A percentile compares a stretch with the other conserved stretches of the same genome.
phyloP scores from a whole-genome alignment of 37 sponge, comb jelly and placozoan genomes.

The Corticium candelabrum region DNA sequence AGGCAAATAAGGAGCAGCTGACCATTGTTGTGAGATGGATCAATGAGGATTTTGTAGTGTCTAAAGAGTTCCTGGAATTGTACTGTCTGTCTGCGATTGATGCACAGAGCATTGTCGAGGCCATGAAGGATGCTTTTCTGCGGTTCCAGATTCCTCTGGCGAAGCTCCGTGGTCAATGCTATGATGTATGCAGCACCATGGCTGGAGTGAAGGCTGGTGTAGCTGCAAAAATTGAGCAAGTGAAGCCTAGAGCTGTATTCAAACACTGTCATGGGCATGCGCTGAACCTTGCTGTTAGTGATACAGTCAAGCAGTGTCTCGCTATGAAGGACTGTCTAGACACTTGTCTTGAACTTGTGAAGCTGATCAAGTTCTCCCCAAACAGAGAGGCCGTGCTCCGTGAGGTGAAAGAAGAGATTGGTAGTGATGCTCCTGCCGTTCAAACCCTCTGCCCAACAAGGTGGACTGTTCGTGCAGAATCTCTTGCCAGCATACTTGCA shows the following conservation, averaged over 20 bases:
- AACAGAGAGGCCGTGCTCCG: slow-evolving; percentile 36
- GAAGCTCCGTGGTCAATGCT: slow-evolving; percentile 51
- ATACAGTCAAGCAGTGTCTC: slow-evolving; percentile 25
- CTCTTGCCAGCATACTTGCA: slow-evolving; percentile 40
- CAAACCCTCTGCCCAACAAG: slow-evolving; percentile 49
- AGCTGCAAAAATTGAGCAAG: slow-evolving; percentile 6
- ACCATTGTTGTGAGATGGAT: slow-evolving; percentile 47
- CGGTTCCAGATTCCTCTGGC: slow-evolving; percentile 29
- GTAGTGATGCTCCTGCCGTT: slow-evolving; percentile 38
- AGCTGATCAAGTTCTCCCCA: slow-evolving; percentile 41
- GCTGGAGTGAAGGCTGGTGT: slow-evolving; percentile 32
- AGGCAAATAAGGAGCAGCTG: slow-evolving; percentile 45
- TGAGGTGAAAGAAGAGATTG: slow-evolving; percentile 42
- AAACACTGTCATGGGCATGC: slow-evolving; percentile 53
- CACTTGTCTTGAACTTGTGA: slow-evolving; percentile 33
- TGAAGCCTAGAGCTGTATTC: slow-evolving; percentile 40
- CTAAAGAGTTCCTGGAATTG: slow-evolving; percentile 26
- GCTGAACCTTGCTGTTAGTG: slow-evolving; percentile 19
- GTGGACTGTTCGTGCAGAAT: slow-evolving; percentile 64
- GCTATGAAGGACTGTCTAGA: slow-evolving; percentile 50
- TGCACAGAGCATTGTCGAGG: slow-evolving; percentile 45
- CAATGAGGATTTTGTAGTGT: slow-evolving; percentile 21
- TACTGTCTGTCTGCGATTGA: slow-evolving; percentile 14
- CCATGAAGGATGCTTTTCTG: slow-evolving; percentile 29
- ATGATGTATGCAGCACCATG: slow-evolving; percentile 40